These are phyloP conservation scores for Oscheius onirici DNA, from an alignment of 2,888 invertebrate genomes.

Conservation along the genomic window DNA sequence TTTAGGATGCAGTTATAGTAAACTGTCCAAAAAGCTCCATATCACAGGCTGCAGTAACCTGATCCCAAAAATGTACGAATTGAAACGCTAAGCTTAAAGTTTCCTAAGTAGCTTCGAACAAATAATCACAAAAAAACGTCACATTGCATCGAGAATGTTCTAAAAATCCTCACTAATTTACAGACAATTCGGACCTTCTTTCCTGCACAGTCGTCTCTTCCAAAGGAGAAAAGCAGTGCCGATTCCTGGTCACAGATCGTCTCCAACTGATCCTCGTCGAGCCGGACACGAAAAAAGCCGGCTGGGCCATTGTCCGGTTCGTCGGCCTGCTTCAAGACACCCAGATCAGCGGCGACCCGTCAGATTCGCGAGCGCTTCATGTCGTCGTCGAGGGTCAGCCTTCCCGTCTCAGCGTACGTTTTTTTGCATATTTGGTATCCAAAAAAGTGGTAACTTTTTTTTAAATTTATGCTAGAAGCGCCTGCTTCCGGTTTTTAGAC, in stretches of 20 bases:
- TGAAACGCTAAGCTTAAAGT: too few relatives aligned
- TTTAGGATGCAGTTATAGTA: too few relatives aligned
- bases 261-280: slow-evolving; percentile 95
- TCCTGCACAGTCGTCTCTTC: slow-evolving; percentile 89
- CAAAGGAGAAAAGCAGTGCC: slow-evolving; percentile 77
- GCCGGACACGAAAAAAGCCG: slow-evolving; percentile 90
- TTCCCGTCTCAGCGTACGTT: slow-evolving; percentile 35
- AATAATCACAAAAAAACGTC: too few relatives aligned
- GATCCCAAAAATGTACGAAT: too few relatives aligned
- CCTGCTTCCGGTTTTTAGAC: too few relatives aligned
- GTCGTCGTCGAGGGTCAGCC: slow-evolving; percentile 74
- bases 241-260: slow-evolving; percentile 95
- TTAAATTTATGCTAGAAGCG: too few relatives aligned
- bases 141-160: too few relatives aligned
- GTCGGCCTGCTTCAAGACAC: slow-evolving; percentile 93
- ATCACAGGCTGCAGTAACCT: too few relatives aligned
- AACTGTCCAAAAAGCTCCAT: too few relatives aligned
- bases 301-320: slow-evolving; percentile 96
- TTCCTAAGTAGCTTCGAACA: too few relatives aligned
- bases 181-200: slow-evolving; percentile 96
- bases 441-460: too few relatives aligned
- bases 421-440: background rate
- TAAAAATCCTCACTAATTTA: slow-evolving; percentile 50
- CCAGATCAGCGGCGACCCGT: slow-evolving; percentile 92
- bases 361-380: slow-evolving; percentile 92